A percentile compares a stretch with the other conserved stretches of the same genome.
These are phyloP conservation scores for Geophilus truncorum DNA, from an alignment of 2,888 invertebrate species.

Conservation along the genomic window DNA sequence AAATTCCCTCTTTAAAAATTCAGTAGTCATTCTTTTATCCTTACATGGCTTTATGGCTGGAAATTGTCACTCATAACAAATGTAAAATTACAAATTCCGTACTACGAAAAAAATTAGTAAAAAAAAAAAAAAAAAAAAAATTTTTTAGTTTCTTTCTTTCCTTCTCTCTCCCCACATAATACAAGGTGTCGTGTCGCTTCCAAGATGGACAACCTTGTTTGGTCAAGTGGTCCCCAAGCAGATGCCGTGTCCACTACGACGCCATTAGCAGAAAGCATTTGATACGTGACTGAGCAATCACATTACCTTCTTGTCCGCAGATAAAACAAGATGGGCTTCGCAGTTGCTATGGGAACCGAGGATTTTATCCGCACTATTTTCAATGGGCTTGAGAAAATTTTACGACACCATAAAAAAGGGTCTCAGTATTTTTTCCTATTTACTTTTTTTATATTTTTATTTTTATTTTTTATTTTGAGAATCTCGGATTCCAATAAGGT, in stretches of 20 bases:
- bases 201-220: slow-evolving; percentile 5
- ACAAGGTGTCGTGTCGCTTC: neutral
- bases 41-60: neutral
- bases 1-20: neutral
- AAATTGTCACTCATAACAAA: neutral
- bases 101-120: neutral
- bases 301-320: slow-evolving; percentile 5
- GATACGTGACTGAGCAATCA: slow-evolving; percentile 15
- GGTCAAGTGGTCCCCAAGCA: slow-evolving; percentile 9
- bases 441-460: neutral
- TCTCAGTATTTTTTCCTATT: neutral
- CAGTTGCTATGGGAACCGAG: neutral
- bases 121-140: neutral
- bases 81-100: neutral
- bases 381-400: neutral
- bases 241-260: slow-evolving; percentile 10
- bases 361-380: neutral
- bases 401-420: neutral
- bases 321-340: slow-evolving; percentile 6
- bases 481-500: neutral
- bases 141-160: neutral
- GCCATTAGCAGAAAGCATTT: slow-evolving; percentile 12
- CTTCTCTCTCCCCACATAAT: too few species aligned
- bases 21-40: slow-evolving; percentile 1
- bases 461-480: neutral